Percentiles rank a stretch among this genome's conserved stretches.
Conservation (phyloP, 1,140 invertebrate genomes). For the Zaprionus kolodkinae region DNA sequence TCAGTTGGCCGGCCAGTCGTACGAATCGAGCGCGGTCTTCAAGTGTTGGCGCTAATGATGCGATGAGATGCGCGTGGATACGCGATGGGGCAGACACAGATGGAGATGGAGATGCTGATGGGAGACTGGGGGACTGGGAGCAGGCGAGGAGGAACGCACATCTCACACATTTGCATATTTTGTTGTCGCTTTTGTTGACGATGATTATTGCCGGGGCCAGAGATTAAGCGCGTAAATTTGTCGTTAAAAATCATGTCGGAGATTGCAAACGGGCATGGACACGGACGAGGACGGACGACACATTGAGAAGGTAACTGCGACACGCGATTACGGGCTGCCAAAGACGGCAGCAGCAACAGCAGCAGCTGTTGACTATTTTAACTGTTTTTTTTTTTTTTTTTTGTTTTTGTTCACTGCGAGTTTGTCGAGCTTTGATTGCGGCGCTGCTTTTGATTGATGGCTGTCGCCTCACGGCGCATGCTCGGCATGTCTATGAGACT, state of each 20-base stretch:
- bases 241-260: constrained; percentile 81
- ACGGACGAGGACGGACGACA: neutral
- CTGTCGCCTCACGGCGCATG: constrained; percentile 78
- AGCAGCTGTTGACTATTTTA: constrained; percentile 68
- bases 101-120: constrained; percentile 12
- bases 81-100: constrained; percentile 35
- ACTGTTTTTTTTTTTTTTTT: constrained; percentile 44
- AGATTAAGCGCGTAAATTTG: constrained; percentile 82
- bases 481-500: constrained; percentile 68
- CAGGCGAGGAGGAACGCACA: constrained; percentile 26
- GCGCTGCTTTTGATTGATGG: constrained; percentile 71
- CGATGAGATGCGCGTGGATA: constrained; percentile 47
- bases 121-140: neutral
- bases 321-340: constrained; percentile 45
- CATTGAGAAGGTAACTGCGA: constrained; percentile 20
- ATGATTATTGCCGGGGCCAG: constrained; percentile 48
- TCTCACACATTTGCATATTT: constrained; percentile 79
- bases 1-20: neutral
- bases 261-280: constrained; percentile 35
- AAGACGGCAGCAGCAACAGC: constrained; percentile 35
- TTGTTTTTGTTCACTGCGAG: neutral
- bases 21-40: constrained; percentile 37
- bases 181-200: constrained; percentile 56
- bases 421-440: constrained; percentile 60
- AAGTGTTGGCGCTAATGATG: constrained; percentile 78